Conservation (phyloP, 2,113 vertebrate genomes). For the Paradoxurus hermaphroditus region DNA sequence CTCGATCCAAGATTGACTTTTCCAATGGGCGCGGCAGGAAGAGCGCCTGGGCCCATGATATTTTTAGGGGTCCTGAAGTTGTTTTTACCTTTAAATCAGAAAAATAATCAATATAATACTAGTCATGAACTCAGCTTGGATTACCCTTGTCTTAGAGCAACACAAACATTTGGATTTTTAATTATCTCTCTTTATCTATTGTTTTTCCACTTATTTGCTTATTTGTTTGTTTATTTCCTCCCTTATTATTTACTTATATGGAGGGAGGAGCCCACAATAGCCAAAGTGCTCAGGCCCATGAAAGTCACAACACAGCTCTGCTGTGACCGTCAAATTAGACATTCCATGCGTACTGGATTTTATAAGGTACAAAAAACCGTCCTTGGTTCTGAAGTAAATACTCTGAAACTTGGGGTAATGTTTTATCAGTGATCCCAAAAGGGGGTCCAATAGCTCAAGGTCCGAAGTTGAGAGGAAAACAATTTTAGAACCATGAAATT, state of each 20-base stretch:
- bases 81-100: background rate
- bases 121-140: background rate
- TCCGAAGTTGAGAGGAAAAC: background rate
- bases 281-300: background rate
- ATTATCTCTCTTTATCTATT: too few species aligned
- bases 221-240: background rate
- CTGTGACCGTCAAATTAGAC: background rate
- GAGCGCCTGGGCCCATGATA: background rate
- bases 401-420: background rate
- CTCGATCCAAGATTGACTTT: accelerated
- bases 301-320: background rate
- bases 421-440: background rate
- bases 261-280: background rate
- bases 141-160: background rate
- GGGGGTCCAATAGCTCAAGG: background rate
- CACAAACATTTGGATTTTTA: background rate
- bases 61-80: background rate
- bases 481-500: background rate
- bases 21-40: accelerated
- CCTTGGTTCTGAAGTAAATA: background rate
- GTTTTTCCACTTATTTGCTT: background rate
- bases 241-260: background rate
- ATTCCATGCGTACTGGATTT: background rate
- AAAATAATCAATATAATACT: background rate
- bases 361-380: background rate